phyloP scores from a whole-genome alignment of 2,797 vertebrate genomes.

The Microctenopoma stevenorrisi region DNA sequence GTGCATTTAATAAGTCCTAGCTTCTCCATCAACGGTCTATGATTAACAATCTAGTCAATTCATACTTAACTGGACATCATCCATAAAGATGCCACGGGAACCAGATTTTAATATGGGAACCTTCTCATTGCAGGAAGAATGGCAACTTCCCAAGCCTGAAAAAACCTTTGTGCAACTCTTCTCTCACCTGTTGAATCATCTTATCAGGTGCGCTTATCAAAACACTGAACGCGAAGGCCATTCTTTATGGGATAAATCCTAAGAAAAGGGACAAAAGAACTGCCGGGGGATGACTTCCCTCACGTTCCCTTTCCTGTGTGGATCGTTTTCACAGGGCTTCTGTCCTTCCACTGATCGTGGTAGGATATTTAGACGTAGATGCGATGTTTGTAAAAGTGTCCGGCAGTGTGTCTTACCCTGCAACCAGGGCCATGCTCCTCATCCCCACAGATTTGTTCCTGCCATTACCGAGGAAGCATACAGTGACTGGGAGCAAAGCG shows the following conservation, averaged over 20 bases:
- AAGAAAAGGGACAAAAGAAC: constrained; percentile 42
- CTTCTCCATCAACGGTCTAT: constrained; percentile 27
- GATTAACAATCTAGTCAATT: constrained; percentile 14
- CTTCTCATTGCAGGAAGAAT: constrained; percentile 12
- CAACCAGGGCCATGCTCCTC: constrained; percentile 6
- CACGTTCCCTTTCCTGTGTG: constrained; percentile 17
- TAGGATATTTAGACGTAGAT: constrained; percentile 22
- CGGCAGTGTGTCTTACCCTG: constrained; percentile 31
- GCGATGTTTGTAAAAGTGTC: constrained; percentile 52
- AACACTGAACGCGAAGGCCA: constrained; percentile 19
- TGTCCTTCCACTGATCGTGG: constrained; percentile 13
- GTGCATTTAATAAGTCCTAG: constrained; percentile 37
- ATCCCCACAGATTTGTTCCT: constrained; percentile 28
- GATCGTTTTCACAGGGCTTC: constrained; percentile 36
- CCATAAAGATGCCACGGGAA: constrained; percentile 4
- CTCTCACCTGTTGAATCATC: constrained; percentile 35
- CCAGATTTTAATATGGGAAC: constrained; percentile 28
- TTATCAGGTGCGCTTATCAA: constrained; percentile 32
- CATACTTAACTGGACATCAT: constrained; percentile 15
- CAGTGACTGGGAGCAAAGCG: constrained; percentile 31
- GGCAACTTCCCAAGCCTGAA: constrained; percentile 33
- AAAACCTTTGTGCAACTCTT: constrained; percentile 21
- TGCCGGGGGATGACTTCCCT: constrained; percentile 56
- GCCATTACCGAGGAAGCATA: constrained; percentile 21
- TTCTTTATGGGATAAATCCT: constrained; percentile 34